Evolutionary conservation across 2,113 vertebrate genomes (phyloP), one percentile per base, ranked within the genome.

Genomic region (Onychostruthus taczanowskii): DNA sequence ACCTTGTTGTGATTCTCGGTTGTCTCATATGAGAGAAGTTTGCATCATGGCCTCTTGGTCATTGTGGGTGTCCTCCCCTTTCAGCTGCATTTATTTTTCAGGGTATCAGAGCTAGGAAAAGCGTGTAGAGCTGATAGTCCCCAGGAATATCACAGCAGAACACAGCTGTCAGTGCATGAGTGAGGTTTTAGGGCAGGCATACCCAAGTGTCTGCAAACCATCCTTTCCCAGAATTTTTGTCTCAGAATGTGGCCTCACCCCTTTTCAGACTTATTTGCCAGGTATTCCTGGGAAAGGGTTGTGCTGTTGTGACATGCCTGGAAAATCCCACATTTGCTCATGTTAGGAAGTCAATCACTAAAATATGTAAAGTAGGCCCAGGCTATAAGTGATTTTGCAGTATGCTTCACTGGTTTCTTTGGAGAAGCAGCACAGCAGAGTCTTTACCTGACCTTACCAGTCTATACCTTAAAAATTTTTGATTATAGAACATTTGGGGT

Each of bases 281-380:
- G 49, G n/a, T 87, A 64, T 87, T 89, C 70, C 41, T 30, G 5
- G 67, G 37, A 66, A 87, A 76, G 7, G 8, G 1, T 64, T 85
- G 19, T 82, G 33, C 31, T 95, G 84, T 53, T 69, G 41, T 4
- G 10, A 68, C 41, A 49, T 83, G 78, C 43, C 78, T 31, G 8
- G 61, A 94, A 89, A 91, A 91, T 66, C 58, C 74, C 18, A 13
- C n/a, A n/a, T 83, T 81, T 87, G 53, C 69, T 56, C 39, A 75
- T 6, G 11, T 12, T 37, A 58, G 58, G 84, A 89, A 91, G 84
- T 84, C 73, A 87, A 16, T 46, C 31, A 53, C 16, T 69, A 20
- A 75, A 58, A 26, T 31, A 49, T 19, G 46, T 26, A 80, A 91
- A 85, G 6, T 31, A 23, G 89, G 5, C 4, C 18, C 27, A 84